Base-by-base conservation (phyloP, 1,140 invertebrate genomes). In the Maniola jurtina region DNA sequence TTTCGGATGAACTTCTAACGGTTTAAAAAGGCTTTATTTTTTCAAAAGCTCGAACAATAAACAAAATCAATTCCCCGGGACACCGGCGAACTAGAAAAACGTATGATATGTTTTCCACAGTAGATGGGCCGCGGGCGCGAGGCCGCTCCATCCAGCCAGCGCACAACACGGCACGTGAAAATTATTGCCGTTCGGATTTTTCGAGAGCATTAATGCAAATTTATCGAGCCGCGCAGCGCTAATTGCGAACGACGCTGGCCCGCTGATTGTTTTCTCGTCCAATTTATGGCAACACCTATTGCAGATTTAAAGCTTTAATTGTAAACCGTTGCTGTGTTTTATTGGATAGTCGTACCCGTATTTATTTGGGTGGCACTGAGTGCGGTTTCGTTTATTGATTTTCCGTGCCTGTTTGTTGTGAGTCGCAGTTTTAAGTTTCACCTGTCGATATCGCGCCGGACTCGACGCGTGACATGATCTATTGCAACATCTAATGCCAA, bases 221-320 rank as follows among this genome's bases (percentile, higher is more conserved):
- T 90, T 90, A 90, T 90, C 83, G 88, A 79, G 83, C 79, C 81
- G 77, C 81, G 80, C 76, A 79, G 83, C 86, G 88, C 86, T 90
- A 90, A 90, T 89, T 87, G 86, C 86, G 79, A 86, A 69, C 85
- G 81, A 88, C 86, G 86, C 84, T 83, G 66, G 76, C 79, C 60
- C 86, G 88, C 84, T 90, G 88, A 90, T 90, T 90, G 88, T 90
- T 90, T 90, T 86, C 86, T 84, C 83, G 68, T 79, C 80, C 82
- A 77, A 90, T 90, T 90, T 90, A 89, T 90, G 81, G 85, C 86
- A 89, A 89, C 88, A 89, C 88, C 88, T 90, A 90, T 90, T 89
- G 86, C 86, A 87, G 88, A 89, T 90, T 89, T 90, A 90, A 90
- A 89, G 86, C 82, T 86, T 90, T 90, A 90, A 90, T 90, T 89